Percentiles rank a stretch among this genome's conserved stretches.
phyloP scores from a whole-genome alignment of 2,888 invertebrate species.

The Rhamnusium bicolor region DNA sequence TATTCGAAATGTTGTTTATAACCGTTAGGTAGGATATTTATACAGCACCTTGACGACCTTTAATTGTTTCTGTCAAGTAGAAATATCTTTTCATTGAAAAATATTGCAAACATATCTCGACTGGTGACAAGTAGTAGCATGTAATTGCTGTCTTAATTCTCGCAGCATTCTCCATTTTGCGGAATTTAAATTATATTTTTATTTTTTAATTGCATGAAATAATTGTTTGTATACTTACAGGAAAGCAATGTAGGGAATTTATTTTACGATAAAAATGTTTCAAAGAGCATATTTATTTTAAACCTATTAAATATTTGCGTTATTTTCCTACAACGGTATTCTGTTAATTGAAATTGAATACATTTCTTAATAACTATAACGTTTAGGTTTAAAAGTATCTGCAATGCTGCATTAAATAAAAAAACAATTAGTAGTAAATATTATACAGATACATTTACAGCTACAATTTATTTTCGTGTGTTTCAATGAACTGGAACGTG shows the following conservation, averaged over 20 bases:
- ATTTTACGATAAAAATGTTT: not conserved
- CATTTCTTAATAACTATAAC: not conserved
- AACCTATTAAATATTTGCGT: not conserved
- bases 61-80: constrained; percentile 1
- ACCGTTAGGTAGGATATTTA: constrained; percentile 5
- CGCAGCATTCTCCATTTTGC: not conserved
- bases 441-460: no score
- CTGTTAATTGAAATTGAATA: not conserved
- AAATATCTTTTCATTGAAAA: constrained; percentile 2
- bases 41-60: constrained; percentile 7
- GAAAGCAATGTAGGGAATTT: not conserved
- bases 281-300: not conserved
- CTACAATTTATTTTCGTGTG: no score
- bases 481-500: no score
- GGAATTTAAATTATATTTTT: not conserved
- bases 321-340: not conserved
- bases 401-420: no score
- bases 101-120: not conserved
- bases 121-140: not conserved
- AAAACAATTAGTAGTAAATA: no score
- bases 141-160: not conserved
- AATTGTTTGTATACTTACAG: not conserved
- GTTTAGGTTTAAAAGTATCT: no score
- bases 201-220: not conserved
- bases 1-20: not conserved